Percentiles rank a stretch among this genome's conserved stretches.
phyloP scores from a whole-genome alignment of 2,888 invertebrate species.

The Drosophila formosana region DNA sequence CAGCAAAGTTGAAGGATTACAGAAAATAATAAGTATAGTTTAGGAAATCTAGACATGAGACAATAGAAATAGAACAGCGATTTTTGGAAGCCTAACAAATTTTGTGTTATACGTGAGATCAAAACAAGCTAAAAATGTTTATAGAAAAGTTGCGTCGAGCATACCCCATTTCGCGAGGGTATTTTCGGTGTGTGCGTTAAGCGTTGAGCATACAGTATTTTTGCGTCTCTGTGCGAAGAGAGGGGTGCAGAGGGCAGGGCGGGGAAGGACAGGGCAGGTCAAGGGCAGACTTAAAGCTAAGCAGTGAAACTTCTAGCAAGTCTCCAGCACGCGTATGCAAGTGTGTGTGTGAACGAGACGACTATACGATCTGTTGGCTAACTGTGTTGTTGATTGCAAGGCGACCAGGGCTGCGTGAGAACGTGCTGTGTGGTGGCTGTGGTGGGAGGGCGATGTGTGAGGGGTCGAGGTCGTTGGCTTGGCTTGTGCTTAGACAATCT shows the following conservation, averaged over 20 bases:
- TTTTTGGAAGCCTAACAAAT: conserved; percentile 64
- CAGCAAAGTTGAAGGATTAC: conserved; percentile 64
- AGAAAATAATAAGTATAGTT: conserved; percentile 24
- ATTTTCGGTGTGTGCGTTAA: conserved; percentile 48
- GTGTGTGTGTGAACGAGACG: conserved; percentile 59
- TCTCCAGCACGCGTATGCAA: neutral
- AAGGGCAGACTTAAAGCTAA: conserved; percentile 27
- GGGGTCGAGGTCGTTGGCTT: neutral
- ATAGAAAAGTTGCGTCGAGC: conserved; percentile 8
- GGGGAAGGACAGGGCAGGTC: neutral
- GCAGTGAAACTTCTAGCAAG: conserved; percentile 17
- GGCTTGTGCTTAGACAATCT: conserved; percentile 68
- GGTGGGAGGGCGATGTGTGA: neutral
- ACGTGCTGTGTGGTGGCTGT: neutral
- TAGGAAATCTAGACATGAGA: conserved; percentile 11
- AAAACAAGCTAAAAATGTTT: conserved; percentile 67
- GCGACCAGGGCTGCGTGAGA: conserved; percentile 23
- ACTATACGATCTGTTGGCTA: conserved; percentile 44
- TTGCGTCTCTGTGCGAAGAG: conserved; percentile 9
- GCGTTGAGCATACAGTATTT: conserved; percentile 49
- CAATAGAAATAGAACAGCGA: conserved; percentile 34
- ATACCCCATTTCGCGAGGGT: conserved; percentile 10
- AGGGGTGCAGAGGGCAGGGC: neutral
- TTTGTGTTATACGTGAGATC: conserved; percentile 69
- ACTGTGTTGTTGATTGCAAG: conserved; percentile 45